Conservation (phyloP, 1,140 invertebrate species). For the Chlorops oryzae region DNA sequence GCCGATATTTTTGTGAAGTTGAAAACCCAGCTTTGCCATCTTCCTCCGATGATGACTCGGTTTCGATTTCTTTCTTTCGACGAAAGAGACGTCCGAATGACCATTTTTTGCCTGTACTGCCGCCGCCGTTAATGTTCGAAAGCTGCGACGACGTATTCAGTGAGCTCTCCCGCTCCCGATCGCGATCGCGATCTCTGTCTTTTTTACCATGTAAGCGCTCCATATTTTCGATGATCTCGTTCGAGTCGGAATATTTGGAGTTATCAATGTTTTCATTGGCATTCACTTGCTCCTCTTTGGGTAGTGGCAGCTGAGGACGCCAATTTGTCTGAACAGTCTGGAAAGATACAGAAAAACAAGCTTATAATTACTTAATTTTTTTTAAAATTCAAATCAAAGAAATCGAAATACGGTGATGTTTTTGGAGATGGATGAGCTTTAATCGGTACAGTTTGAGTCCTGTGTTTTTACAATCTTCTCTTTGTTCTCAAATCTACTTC, state of each 20-base stretch:
- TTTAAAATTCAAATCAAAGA: no score
- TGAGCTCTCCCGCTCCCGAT: no score
- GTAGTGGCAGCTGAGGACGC: conserved; percentile 45
- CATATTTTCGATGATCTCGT: conserved; percentile 23
- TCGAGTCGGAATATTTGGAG: conserved; percentile 7
- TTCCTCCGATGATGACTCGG: conserved; percentile 57
- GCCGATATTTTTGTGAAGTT: conserved; percentile 48
- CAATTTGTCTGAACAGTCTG: conserved; percentile 47
- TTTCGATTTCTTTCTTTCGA: conserved; percentile 58
- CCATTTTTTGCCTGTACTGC: conserved; percentile 59
- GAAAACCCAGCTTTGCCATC: conserved; percentile 51
- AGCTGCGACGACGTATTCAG: background rate
- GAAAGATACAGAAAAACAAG: conserved; percentile 21
- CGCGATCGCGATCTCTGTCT: no score
- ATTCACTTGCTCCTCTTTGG: conserved; percentile 35
- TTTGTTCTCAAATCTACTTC: no score
- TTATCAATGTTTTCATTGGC: conserved; percentile 16
- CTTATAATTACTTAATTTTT: no score
- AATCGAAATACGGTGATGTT: no score
- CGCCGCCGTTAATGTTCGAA: conserved; percentile 3
- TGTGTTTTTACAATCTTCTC: no score
- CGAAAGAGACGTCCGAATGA: conserved; percentile 64
- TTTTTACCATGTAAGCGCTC: no score
- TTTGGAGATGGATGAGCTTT: no score
- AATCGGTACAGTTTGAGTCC: no score